phyloP scores from a whole-genome alignment of 2,888 invertebrate species.

The Chaetoderma sp. region DNA sequence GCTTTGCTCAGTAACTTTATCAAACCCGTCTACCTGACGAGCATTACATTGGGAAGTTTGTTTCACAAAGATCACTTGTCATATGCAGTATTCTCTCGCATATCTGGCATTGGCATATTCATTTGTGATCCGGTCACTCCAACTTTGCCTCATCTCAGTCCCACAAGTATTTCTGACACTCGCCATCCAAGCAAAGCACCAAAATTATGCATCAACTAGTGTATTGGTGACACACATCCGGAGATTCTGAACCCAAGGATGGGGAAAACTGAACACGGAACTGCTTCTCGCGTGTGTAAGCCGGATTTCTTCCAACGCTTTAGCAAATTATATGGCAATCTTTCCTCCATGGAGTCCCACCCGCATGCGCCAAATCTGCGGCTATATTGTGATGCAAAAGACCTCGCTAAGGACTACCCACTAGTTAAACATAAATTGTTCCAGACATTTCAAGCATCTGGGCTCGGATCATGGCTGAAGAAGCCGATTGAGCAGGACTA shows the following conservation, averaged over 20 bases:
- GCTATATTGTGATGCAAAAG: constrained; percentile 66
- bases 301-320: constrained; percentile 80
- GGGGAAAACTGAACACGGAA: constrained; percentile 84
- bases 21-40: constrained; percentile 89
- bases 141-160: constrained; percentile 83
- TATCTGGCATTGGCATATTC: constrained; percentile 79
- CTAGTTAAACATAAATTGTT: constrained; percentile 82
- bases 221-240: constrained; percentile 74
- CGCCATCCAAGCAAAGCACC: constrained; percentile 92
- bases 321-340: constrained; percentile 50
- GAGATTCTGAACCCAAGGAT: constrained; percentile 89
- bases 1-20: constrained; percentile 68
- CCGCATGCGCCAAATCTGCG: constrained; percentile 29
- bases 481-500: constrained; percentile 94
- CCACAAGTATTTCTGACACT: constrained; percentile 86
- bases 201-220: constrained; percentile 91
- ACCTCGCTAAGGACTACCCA: constrained; percentile 61
- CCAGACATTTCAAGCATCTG: constrained; percentile 84
- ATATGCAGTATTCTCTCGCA: constrained; percentile 70
- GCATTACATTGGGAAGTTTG: constrained; percentile 85
- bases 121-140: constrained; percentile 86
- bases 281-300: constrained; percentile 84
- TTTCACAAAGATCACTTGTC: constrained; percentile 90
- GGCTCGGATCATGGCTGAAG: constrained; percentile 89
- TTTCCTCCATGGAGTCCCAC: constrained; percentile 36